These are phyloP conservation scores for Campoletis sonorensis DNA, from an alignment of 1,140 invertebrate species.

Conservation along the genomic window DNA sequence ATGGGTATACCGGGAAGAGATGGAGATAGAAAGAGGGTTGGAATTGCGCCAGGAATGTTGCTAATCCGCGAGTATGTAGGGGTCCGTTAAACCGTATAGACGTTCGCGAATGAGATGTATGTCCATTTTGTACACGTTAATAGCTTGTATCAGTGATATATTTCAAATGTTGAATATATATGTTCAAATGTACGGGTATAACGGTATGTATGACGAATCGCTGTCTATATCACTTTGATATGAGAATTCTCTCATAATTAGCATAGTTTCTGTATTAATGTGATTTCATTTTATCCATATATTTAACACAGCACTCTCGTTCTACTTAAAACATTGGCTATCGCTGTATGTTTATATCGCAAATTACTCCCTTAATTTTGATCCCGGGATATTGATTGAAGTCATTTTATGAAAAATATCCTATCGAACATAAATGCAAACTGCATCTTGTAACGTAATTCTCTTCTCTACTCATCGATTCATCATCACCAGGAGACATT, in stretches of 20 bases:
- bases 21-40: slow-evolving; percentile 51
- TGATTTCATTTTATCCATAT: not conserved
- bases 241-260: slow-evolving; percentile 5
- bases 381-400: not conserved
- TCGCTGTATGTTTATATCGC: not conserved
- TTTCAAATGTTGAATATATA: not conserved
- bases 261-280: not conserved
- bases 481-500: not conserved
- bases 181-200: not conserved
- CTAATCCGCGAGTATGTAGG: slow-evolving; percentile 52
- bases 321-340: not conserved
- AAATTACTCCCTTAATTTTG: not conserved
- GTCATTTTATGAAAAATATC: no score
- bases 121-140: slow-evolving; percentile 21
- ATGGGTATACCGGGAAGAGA: not conserved
- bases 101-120: slow-evolving; percentile 26
- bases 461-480: not conserved
- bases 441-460: not conserved
- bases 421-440: no score
- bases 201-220: not conserved
- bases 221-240: not conserved
- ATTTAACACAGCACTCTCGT: not conserved
- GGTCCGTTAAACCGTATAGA: slow-evolving; percentile 23
- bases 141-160: slow-evolving; percentile 3
- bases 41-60: slow-evolving; percentile 58